These are phyloP conservation scores for Drosophila pectinifera DNA, from an alignment of 1,140 invertebrate species.

Conservation along the genomic window DNA sequence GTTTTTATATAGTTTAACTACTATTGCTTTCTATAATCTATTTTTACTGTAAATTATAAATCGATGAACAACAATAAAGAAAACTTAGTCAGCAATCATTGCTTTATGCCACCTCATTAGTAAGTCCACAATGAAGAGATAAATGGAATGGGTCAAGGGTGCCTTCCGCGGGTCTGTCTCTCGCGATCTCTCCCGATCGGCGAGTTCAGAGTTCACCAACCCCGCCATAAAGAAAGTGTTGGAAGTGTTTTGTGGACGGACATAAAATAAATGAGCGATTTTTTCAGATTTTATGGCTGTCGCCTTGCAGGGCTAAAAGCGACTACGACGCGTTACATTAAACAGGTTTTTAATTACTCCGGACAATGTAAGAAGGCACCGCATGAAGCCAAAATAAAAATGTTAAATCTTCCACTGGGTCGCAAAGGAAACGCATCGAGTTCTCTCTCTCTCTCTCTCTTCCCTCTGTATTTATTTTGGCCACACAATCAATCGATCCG, in stretches of 20 bases:
- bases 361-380: conserved; percentile 5
- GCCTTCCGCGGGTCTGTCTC: neutral
- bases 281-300: conserved; percentile 59
- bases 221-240: conserved; percentile 72
- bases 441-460: conserved; percentile 2
- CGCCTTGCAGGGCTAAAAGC: conserved; percentile 22
- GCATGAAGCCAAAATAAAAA: conserved; percentile 6
- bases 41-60: neutral
- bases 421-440: conserved; percentile 39
- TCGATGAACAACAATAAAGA: neutral
- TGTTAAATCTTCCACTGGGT: conserved; percentile 14
- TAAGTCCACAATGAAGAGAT: neutral
- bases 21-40: neutral
- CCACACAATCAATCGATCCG: conserved; percentile 46
- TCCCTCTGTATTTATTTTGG: conserved; percentile 33
- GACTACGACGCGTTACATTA: conserved; percentile 51
- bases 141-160: conserved; percentile 35
- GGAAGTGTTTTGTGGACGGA: conserved; percentile 51
- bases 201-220: conserved; percentile 66
- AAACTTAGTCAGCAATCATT: neutral
- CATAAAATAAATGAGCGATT: conserved; percentile 42
- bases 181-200: conserved; percentile 18
- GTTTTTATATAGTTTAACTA: neutral
- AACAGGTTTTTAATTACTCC: conserved; percentile 72
- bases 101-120: conserved; percentile 9